Evolutionary conservation across 2,797 vertebrate genomes (phyloP), one percentile per base, ranked within the genome.

Genomic region (Buceros bicornis): DNA sequence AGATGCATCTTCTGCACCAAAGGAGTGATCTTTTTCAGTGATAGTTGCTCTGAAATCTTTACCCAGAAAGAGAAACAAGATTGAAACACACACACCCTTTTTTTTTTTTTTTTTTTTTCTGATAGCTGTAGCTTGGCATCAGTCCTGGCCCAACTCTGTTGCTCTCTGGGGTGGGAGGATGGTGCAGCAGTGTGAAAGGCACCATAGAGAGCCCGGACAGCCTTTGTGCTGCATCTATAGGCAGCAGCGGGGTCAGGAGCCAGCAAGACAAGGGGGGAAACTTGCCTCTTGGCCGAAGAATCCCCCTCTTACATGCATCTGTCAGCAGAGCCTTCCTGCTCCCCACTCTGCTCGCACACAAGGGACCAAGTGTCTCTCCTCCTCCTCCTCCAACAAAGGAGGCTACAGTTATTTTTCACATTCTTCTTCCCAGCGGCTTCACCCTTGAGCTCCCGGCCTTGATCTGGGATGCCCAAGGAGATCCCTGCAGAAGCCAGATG

Each of bases 281-380:
- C 18, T 79, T 15, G 31, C 35, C 77, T 58, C 57, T 25, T 33
- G 66, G 82, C 57, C 37, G 8, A 26, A 89, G 80, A 95, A 70
- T 84, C 61, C 45, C n/a, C 58, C n/a, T 79, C 56, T 81, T 72
- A 20, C 62, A 45, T 8, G 11, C 33, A 31, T 61, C 91, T 69
- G 60, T 66, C 77, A 29, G 80, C 87, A 71, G 86, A 91, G 72
- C 93, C 74, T 87, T 51, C 82, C 94, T 83, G 73, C 91, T 96
- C 87, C 58, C 58, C 1, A 20, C 81, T 33, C 97, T 43, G 86
- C 78, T 76, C 2, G 10, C 3, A 6, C 91, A 98, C 98, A 98
- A 98, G 97, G 96, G 95, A 81, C 57, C 13, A 37, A 97, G 96
- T 98, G 98, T 98, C 93, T 98, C 73, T 53, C 70, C 73, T 13